Evolutionary conservation across 35 echinoderm and acorn worm species (phyloP).

Genomic region (Heliocidaris erythrogramma): DNA sequence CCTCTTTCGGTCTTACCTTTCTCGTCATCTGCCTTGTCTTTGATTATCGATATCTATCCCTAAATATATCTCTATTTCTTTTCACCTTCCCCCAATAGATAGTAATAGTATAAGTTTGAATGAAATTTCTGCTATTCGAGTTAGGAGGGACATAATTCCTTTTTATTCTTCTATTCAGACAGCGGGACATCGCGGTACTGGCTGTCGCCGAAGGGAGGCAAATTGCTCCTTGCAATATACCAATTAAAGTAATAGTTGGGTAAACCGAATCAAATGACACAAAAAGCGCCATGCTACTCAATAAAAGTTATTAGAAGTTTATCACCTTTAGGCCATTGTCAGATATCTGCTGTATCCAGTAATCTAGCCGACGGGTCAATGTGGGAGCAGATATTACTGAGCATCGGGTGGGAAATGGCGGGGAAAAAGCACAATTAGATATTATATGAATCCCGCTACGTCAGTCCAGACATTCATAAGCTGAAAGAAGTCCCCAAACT

Average conservation of each 20-base stretch:
- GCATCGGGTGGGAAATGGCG: neutral
- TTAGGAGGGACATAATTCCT: neutral
- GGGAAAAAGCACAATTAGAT: neutral
- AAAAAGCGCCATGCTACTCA: neutral
- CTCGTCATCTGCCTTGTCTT: too few species aligned
- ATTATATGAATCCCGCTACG: neutral
- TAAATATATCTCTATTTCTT: too few species aligned
- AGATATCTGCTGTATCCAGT: neutral
- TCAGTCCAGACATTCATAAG: neutral
- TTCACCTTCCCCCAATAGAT: neutral
- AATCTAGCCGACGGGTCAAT: neutral
- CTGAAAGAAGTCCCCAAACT: neutral
- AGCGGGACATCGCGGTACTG: neutral
- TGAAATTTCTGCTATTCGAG: neutral
- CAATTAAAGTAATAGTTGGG: neutral
- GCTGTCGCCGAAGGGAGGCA: neutral
- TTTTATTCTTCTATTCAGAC: neutral
- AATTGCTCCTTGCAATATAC: neutral
- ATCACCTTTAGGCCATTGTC: neutral
- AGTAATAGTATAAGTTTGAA: neutral
- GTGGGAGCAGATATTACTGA: neutral
- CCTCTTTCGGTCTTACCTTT: too few species aligned
- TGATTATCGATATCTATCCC: neutral
- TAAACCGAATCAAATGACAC: neutral
- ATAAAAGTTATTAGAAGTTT: constrained; percentile 7